These are phyloP conservation scores for Ceriagrion tenellum DNA, from an alignment of 2,888 invertebrate species.

Conservation along the genomic window DNA sequence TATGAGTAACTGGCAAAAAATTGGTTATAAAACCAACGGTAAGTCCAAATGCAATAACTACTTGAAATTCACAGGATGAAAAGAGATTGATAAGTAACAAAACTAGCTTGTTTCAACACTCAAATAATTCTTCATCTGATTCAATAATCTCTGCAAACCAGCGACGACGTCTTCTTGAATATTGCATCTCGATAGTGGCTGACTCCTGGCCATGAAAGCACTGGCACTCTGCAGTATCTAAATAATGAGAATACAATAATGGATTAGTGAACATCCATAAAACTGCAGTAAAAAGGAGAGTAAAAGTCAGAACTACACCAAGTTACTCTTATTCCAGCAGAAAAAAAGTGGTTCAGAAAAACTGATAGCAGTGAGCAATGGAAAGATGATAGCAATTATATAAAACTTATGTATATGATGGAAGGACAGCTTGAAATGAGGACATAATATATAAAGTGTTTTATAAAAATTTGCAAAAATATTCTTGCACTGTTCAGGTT, in stretches of 20 bases:
- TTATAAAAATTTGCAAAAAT: no score
- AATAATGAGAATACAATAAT: not conserved
- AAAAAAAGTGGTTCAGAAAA: no score
- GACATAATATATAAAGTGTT: no score
- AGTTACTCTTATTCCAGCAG: no score
- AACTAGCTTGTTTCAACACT: not conserved
- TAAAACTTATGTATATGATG: no score
- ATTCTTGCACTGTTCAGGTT: no score
- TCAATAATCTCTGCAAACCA: conserved; percentile 47
- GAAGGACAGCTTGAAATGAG: no score
- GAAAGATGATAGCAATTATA: no score
- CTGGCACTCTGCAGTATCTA: conserved; percentile 52
- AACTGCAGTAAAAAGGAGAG: not conserved
- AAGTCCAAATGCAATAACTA: not conserved
- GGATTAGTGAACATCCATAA: not conserved
- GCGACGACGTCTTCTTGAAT: conserved; percentile 23
- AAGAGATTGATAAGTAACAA: not conserved
- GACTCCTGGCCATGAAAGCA: not conserved
- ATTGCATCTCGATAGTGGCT: not conserved
- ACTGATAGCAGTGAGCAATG: no score
- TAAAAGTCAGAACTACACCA: no score
- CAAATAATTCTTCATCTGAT: not conserved
- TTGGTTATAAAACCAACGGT: not conserved
- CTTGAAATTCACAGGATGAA: not conserved
- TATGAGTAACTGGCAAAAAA: not conserved